Evolutionary conservation across 2,797 vertebrate genomes (phyloP), one percentile per base, ranked within the genome.

Genomic region (Phataginus tetradactyla): DNA sequence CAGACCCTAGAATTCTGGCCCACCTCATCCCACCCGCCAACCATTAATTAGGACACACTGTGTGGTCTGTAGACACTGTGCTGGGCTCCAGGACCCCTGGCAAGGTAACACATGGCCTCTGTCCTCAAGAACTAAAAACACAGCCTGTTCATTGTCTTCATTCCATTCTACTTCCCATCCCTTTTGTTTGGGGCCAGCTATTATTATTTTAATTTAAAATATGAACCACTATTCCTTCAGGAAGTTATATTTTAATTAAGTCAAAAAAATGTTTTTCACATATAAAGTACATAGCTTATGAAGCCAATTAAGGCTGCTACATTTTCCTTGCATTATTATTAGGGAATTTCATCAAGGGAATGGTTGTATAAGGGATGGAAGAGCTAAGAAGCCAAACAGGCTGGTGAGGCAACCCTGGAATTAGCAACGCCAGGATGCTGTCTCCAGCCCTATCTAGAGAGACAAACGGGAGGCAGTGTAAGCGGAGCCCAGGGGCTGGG

Each of bases 151-250:
- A 4, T 2, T 32, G 45, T 42, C 85, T 66, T 72, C 57, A 39
- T 34, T 37, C 69, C 20, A 21, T 32, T 21, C 72, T 25, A 29
- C 18, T 34, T 51, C 57, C 37, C 51, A 39, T 55, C 49, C 39
- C 51, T 61, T 45, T 23, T 68, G 74, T 39, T 61, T 21, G 17
- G 61, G 14, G 29, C 10, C 64, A 37, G 37, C 51, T 27, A 55
- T 59, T 86, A 90, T 59, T 64, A 29, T 78, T 93, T 94, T 69
- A 71, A 34, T 72, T 78, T 64, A 57, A 25, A 39, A 64, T 57
- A 64, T 39, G 63, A 75, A 21, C 42, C 4, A 55, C 68, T 9
- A 1, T 69, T 32, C 20, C 69, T 91, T 92, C 45, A 79, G 63
- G 59, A 75, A 75, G 29, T 68, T 86, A 49, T 74, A 51, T 89